Conservation (phyloP, 2,797 vertebrate species). For the Momotus momota region DNA sequence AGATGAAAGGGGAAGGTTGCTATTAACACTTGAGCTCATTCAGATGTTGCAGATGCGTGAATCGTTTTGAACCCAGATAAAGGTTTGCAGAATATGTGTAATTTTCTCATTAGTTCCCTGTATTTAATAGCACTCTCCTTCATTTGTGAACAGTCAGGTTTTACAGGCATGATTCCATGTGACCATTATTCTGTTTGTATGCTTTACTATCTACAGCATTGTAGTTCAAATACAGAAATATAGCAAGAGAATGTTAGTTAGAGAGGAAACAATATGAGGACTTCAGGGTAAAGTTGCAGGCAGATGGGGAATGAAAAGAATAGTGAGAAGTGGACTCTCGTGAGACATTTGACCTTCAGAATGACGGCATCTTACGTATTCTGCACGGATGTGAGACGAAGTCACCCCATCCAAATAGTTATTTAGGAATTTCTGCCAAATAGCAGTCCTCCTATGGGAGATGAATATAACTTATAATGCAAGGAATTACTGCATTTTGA, state of each 20-base stretch:
- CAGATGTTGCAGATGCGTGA: not conserved
- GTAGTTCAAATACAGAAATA: not conserved
- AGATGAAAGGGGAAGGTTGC: not conserved
- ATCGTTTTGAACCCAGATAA: not conserved
- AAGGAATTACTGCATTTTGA: not conserved
- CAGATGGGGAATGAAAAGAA: not conserved
- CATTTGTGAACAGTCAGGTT: not conserved
- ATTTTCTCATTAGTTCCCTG: not conserved
- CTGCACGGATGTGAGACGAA: not conserved
- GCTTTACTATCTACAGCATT: not conserved
- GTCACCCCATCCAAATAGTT: not conserved
- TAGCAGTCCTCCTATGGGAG: not conserved
- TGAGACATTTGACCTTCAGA: not conserved
- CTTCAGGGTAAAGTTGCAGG: not conserved
- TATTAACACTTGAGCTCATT: not conserved
- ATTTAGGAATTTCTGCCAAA: not conserved
- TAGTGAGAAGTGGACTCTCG: not conserved
- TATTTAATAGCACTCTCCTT: not conserved
- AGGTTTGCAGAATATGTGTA: not conserved
- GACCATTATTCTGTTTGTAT: not conserved
- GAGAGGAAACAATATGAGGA: not conserved
- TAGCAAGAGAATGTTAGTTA: not conserved
- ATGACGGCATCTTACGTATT: not conserved
- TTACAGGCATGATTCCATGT: not conserved
- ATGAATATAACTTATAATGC: not conserved